Base-by-base conservation (phyloP, 2,888 invertebrate species). In the Linnaemya vulpina region DNA sequence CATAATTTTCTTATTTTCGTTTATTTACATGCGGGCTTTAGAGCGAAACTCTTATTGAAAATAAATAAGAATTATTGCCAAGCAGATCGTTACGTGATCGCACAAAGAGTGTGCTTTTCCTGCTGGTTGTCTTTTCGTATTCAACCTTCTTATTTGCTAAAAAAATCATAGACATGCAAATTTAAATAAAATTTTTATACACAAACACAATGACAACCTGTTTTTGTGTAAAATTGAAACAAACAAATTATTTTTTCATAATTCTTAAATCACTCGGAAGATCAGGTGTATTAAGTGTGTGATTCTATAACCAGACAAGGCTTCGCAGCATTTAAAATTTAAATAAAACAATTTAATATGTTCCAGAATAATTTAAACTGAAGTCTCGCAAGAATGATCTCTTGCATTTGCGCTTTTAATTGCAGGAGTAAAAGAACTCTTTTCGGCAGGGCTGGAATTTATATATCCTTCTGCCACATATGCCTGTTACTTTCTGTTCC, bases 101-200 rank as follows among this genome's bases (percentile, higher is more conserved):
- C 55, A 83, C 74, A 83, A 83, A 65, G 62, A 63, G 40, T 74
- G 62, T 63, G 46, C 67, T 83, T 78, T 83, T 83, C 60, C 83
- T 60, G 67, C n/a, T 82, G 9, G 20, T 38, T 43, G 22, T 40
- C 11, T n/a, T 60, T 62, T 13, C 20, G n/a, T 30, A 40, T 38
- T 13, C 25, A 25, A 60, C 49, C 20, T 58, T 68, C 17, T 10
- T n/a, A 38, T 63, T 20, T 43, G 75, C 53, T 1, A 9, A 1
- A 49, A 30, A 62, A 73, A 38, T 30, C 3, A 1, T 10, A 0
- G 17, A 30, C 15, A 30, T 11, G 1, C 2, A 49, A 68, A 77
- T 77, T 68, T 49, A 25, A 58, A 75, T 65, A 53, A 30, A 30
- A 65, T 43, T 53, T 53, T 20, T 10, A 8, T 35, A n/a, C 43